Evolutionary conservation across 2,888 invertebrate genomes (phyloP), one percentile per base, ranked within the genome.

Genomic region (Thereva unica): DNA sequence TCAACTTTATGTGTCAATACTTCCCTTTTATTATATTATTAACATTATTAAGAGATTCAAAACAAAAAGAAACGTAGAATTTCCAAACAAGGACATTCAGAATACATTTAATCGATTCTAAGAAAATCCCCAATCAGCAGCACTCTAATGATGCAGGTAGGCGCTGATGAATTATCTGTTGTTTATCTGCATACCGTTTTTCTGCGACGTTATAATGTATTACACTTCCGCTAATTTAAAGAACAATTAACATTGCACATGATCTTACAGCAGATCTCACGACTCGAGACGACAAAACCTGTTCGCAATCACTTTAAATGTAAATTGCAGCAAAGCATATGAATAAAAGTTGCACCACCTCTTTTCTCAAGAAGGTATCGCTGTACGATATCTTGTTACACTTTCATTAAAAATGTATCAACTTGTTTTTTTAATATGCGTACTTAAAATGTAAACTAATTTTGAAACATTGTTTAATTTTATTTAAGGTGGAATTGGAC

Each of bases 401-500:
- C 38, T 42, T 7, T 37, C 34, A 4, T 44, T 12, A 34, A 50
- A 64, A 3, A 12, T 5, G 8, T 41, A 41, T 3, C 7, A 52
- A 34, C 34, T 47, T 50, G 12, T 50, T 34, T 47, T 47, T 47
- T 47, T 47, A 9, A 23, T 23, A 23, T 23, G 23, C 23, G 23
- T 23, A 23, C 1, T 23, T 23, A 23, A 23, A 23, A 23, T 23
- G 23, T 23, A 23, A 44, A 56, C 7, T 12, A 40, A 2, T 44
- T 34, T 35, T 53, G 34, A 5, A 57, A 45, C 35, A 9, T 9
- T 44, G n/a, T 41, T 37, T 53, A 7, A 34, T 2, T 63, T 59
- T 52, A n/a, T 69, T 68, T 4, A 76, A 85, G 87, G 89, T 73
- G 84, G 84, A 50, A 84, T 92, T 71, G 91, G 92, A 5, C 77